These are phyloP conservation scores for Neria commutata DNA, from an alignment of 2,888 invertebrate species.

Conservation along the genomic window DNA sequence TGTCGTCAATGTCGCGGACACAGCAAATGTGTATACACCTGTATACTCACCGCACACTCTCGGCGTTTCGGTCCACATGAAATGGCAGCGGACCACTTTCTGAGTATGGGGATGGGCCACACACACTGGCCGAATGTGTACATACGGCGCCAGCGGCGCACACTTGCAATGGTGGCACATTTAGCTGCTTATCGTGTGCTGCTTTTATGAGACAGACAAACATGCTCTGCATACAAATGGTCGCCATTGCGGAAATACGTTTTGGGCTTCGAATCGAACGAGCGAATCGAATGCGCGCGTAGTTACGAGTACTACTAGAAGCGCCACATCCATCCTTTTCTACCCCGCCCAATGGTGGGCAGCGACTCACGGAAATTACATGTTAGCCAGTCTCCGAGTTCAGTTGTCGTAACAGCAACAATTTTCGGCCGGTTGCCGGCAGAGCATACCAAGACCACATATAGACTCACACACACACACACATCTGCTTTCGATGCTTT, in stretches of 20 bases:
- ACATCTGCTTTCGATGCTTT: slow-evolving; percentile 15
- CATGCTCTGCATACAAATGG: slow-evolving; percentile 33
- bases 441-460: background rate
- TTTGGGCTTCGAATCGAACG: slow-evolving; percentile 5
- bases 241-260: slow-evolving; percentile 19
- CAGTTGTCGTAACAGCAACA: slow-evolving; percentile 36
- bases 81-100: no score
- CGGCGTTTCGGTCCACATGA: no score
- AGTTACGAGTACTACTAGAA: slow-evolving; percentile 19
- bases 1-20: no score
- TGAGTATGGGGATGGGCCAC: no score
- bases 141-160: background rate
- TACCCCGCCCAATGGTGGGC: background rate
- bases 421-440: slow-evolving; percentile 1
- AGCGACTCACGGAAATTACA: slow-evolving; percentile 4
- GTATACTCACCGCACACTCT: no score
- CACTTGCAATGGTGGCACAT: background rate
- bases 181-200: background rate
- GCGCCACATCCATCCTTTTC: background rate
- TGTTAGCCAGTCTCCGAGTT: slow-evolving; percentile 22
- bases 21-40: no score
- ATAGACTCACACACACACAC: background rate
- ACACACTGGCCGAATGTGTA: no score
- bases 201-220: background rate
- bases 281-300: slow-evolving; percentile 28